Evolutionary conservation across 2,888 invertebrate genomes (phyloP), one percentile per base, ranked within the genome.

Genomic region (Tenthredo amoena): DNA sequence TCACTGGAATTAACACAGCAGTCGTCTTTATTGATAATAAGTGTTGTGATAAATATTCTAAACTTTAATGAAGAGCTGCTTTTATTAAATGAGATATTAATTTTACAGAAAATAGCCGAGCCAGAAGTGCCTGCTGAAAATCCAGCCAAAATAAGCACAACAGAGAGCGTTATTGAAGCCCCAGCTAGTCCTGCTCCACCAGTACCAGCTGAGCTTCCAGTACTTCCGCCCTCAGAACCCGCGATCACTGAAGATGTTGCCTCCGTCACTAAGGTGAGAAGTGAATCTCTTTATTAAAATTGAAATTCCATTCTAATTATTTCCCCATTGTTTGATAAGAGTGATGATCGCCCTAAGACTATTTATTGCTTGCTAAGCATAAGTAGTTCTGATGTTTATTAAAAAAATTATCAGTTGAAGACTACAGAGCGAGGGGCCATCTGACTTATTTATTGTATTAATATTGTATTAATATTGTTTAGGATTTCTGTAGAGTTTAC

Each of bases 401-500:
- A 7, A 65, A 10, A 68, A 85, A 86, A 62, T 87, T 85, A 85
- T 86, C 88, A 89, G 58, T 83, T 71, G 93, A 90, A 91, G 92
- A 93, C 88, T 88, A 86, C 76, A 74, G 93, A 90, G 93, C 92
- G 93, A 93, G 93, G 93, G 93, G 93, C 93, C 93, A 93, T 93
- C 93, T 93, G 93, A 93, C 89, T 86, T 71, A 86, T 81, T 37
- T 85, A 86, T 55, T 21, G 9, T 10, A 12, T 62, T 76, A 74
- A 34, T 26, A 77, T 85, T 50, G 68, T 72, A 18, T 62, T 71
- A 79, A 34, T 26, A 77, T 85, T 50, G 68, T 65, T 37, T 5
- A 62, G 50, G 50, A 77, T 62, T 71, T 58, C n/a, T 76, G 10
- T 40, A 43, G 21, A 85, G 1, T 62, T 55, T 26, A 21, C 40